Evolutionary conservation across 2,113 vertebrate genomes (phyloP), one percentile per base, ranked within the genome.

Genomic region (Tringa solitaria): DNA sequence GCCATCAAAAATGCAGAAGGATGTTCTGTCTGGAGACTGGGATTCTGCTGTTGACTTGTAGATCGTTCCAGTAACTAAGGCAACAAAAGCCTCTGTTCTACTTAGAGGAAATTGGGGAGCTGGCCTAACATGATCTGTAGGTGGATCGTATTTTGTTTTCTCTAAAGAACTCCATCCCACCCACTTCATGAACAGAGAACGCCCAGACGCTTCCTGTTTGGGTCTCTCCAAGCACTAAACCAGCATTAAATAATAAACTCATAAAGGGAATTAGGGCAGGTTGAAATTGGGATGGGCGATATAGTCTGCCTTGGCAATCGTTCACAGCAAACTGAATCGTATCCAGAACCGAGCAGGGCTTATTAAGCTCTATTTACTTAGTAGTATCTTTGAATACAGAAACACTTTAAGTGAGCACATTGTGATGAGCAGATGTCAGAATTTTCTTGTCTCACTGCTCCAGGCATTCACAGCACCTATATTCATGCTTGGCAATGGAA

Each of bases 151-250:
- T 87, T 95, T 97, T 91, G 85, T 82, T 96, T 97, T 95, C 94
- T 95, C 86, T 53, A 23, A 94, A 95, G 93, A 75, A 63, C 86
- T 86, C 87, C 84, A 76, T 97, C 79, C 90, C 93, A 97, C 84
- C 89, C 89, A 91, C 60, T 90, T 78, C 72, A 92, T 70, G 86
- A 90, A 87, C 82, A 87, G 96, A 97, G 82, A 97, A 96, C 74
- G 75, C 89, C 93, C 91, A 96, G 87, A 78, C 69, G 4, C 74
- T 97, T 97, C 94, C 95, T 96, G 94, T 96, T 95, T 97, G 92
- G 72, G 53, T 96, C 90, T 96, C 89, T 96, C 76, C 59, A 60
- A 95, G 78, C 69, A 78, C 65, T 91, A 77, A 68, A 77, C 54
- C 51, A 93, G 77, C 84, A 80, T 75, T 93, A 95, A 96, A 93